Evolutionary conservation across 2,797 vertebrate genomes (phyloP).

Genomic region (Galagoides demidoff): DNA sequence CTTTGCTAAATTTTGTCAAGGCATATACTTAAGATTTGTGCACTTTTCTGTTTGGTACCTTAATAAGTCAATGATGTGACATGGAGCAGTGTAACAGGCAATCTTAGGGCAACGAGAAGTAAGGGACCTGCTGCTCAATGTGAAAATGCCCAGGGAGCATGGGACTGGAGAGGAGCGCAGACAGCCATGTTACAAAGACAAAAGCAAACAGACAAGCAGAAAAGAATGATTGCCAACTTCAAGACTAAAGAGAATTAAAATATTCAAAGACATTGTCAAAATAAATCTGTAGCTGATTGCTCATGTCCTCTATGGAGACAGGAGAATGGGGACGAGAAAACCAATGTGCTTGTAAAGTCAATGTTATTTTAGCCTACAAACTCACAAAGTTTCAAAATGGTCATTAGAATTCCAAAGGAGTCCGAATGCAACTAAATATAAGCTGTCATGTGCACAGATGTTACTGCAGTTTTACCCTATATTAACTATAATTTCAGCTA

Average conservation of each 20-base stretch:
- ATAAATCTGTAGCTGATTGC: neutral
- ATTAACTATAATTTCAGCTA: constrained; percentile 68
- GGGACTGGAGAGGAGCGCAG: neutral
- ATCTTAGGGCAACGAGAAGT: neutral
- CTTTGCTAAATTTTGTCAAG: neutral
- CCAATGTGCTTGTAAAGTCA: constrained; percentile 49
- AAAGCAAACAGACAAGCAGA: too few species aligned
- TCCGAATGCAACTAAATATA: constrained; percentile 58
- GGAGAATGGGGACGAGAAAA: constrained; percentile 48
- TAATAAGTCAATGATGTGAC: neutral
- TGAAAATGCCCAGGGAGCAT: neutral
- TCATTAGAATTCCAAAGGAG: constrained; percentile 59
- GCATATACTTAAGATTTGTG: neutral
- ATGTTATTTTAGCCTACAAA: constrained; percentile 46
- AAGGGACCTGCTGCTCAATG: neutral
- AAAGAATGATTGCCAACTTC: neutral
- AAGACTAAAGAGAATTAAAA: constrained; percentile 14
- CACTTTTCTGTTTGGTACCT: neutral
- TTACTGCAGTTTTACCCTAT: constrained; percentile 61
- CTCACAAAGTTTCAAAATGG: constrained; percentile 42
- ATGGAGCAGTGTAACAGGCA: neutral
- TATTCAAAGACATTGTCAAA: constrained; percentile 9
- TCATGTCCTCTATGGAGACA: constrained; percentile 1
- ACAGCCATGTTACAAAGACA: neutral
- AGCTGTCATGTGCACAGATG: constrained; percentile 61